Evolutionary conservation across 2,888 invertebrate genomes (phyloP), one percentile per base, ranked within the genome.

Genomic region (Drosophila pseudotakahashii): DNA sequence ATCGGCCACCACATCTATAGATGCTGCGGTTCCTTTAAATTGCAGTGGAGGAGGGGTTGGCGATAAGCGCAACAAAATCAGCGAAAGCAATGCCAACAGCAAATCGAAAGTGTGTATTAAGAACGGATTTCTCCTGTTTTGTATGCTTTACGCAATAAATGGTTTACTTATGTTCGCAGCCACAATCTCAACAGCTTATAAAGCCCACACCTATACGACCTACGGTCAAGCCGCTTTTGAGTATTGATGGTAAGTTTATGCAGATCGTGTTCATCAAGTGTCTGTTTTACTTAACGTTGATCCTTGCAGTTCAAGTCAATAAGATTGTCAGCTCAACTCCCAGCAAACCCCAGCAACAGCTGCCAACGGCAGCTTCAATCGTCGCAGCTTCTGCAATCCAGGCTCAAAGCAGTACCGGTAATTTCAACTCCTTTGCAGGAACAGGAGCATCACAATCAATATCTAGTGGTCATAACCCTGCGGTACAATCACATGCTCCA

Each of bases 151-250:
- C n/a, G 10, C 36, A 30, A 36, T 48, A 37, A 47, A 55, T 42
- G 7, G 19, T 42, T 32, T 61, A 5, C 32, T 66, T 41, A 41
- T 16, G 6, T 64, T 37, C 13, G 23, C 39, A 78, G 66, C 79
- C 75, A 67, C 83, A 83, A 73, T 73, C 73, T 75, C 73, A 94
- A 86, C 93, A 97, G 96, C 96, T 96, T 92, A 95, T 97, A 81
- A 97, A 97, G 93, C 97, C 97, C 75, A 95, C 95, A 91, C 96
- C 97, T 80, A 95, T 97, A 86, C 94, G 95, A 92, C 95, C 95
- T 14, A 76, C 80, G 58, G 57, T 67, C 58, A 91, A 90, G 91
- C 91, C 89, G 90, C 90, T 91, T 90, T 91, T 91, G 93, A 94
- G 93, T 93, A 78, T 77, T 81, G 94, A 94, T 81, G 81, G 90